Base-by-base conservation (phyloP, 2,113 vertebrate genomes). In the Elachura formosa region DNA sequence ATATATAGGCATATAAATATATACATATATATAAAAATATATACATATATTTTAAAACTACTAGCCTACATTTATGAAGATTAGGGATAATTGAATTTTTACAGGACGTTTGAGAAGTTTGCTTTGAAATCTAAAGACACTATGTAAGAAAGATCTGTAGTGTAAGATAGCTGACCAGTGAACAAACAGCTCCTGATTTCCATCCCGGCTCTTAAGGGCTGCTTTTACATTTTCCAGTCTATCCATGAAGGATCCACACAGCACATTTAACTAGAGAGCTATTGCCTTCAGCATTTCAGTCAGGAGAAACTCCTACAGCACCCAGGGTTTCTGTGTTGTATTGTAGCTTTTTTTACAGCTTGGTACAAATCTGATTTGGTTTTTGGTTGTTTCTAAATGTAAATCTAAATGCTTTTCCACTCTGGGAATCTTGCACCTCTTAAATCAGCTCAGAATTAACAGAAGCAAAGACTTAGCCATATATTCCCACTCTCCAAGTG, bases 31-130 rank as follows among this genome's bases (percentile, higher is more conserved):
- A 94, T 79, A 81, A 91, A 96, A 77, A 93, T 81, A 93, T 93
- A 96, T 85, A 96, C 79, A 82, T 94, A 85, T 97, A 94, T 97
- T 97, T 97, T 94, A 96, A 96, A 97, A 96, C 80, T 83, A 96
- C 89, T 97, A 96, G 95, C 90, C 96, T 95, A 94, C 2, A 4
- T 90, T 96, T 95, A 88, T 94, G 83, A 93, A 93, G 92, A 93
- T 85, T 76, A 93, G 84, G 84, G 69, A 34, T 87, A 73, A 91
- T 31, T 80, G 54, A 82, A 49, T 93, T 96, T 96, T 94, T 94
- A 84, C 78, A 91, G 96, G 90, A 90, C 84, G 81, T 89, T 94
- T 93, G 84, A 87, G 92, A 91, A 90, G 87, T 61, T 92, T 91
- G 61, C 91, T 96, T 95, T 87, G 92, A 93, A 96, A 76, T 89